Conservation (phyloP, 2,888 invertebrate genomes). For the Drosophila niveifrons region DNA sequence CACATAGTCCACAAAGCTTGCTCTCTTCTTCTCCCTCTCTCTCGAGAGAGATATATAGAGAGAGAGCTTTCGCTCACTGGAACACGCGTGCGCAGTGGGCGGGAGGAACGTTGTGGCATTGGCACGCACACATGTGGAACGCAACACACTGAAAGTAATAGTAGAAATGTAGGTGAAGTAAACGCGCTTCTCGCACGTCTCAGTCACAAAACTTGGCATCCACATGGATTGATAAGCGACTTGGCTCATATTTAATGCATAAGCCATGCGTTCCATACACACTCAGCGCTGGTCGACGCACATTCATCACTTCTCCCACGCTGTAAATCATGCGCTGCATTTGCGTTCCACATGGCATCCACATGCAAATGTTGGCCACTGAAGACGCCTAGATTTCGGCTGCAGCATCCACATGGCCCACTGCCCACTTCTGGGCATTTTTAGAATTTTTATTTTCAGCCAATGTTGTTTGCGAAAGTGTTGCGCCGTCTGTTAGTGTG, state of each 20-base stretch:
- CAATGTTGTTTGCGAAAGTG: slow-evolving; percentile 51
- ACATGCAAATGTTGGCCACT: background rate
- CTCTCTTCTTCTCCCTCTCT: background rate
- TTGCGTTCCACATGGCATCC: slow-evolving; percentile 29
- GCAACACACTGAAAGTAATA: slow-evolving; percentile 1
- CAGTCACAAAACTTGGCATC: slow-evolving; percentile 31
- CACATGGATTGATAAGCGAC: slow-evolving; percentile 41
- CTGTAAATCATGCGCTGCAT: slow-evolving; percentile 27
- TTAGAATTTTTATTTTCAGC: slow-evolving; percentile 4
- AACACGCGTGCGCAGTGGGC: slow-evolving; percentile 53
- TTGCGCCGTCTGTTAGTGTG: slow-evolving; percentile 64
- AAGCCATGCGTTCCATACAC: slow-evolving; percentile 11
- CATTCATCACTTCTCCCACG: slow-evolving; percentile 27
- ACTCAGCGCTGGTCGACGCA: slow-evolving; percentile 10
- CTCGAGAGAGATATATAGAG: background rate
- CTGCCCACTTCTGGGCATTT: slow-evolving; percentile 7
- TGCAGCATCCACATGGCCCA: slow-evolving; percentile 24
- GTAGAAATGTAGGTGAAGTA: slow-evolving; percentile 13
- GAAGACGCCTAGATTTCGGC: slow-evolving; percentile 23
- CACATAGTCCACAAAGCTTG: slow-evolving; percentile 27
- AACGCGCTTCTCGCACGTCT: background rate
- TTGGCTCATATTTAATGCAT: background rate
- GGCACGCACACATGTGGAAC: slow-evolving; percentile 34
- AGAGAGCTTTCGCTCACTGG: slow-evolving; percentile 43
- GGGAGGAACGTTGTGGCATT: slow-evolving; percentile 33